Percentiles rank a stretch among this genome's conserved stretches.
phyloP scores from a whole-genome alignment of 2,888 invertebrate genomes.

The Rhagonycha lutea region DNA sequence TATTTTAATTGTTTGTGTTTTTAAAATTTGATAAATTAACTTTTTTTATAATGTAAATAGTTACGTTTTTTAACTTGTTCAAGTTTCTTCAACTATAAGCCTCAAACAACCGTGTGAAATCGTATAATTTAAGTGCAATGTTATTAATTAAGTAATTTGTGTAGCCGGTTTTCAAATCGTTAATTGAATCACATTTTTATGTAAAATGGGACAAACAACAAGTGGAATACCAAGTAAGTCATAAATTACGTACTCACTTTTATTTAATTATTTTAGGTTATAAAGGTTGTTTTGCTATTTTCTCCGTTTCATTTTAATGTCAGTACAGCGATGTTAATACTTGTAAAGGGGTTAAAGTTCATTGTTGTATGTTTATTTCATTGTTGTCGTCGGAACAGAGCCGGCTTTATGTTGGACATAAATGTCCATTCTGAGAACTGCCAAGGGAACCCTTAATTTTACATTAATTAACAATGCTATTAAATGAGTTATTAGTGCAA shows the following conservation, averaged over 20 bases:
- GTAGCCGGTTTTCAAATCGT: slow-evolving; percentile 6
- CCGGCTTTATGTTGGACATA: not conserved
- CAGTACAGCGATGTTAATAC: not conserved
- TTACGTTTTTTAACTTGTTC: not conserved
- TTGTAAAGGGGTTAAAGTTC: not conserved
- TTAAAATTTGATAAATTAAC: not conserved
- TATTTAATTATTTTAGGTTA: slow-evolving; percentile 4
- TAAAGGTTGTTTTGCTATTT: not conserved
- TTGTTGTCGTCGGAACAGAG: not conserved
- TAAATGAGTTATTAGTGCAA: not conserved
- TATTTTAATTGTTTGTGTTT: not conserved
- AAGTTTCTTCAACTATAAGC: not conserved
- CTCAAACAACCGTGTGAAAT: not conserved
- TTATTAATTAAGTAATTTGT: slow-evolving; percentile 9
- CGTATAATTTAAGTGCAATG: slow-evolving; percentile 9
- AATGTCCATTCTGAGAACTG: not conserved
- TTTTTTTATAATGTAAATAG: not conserved
- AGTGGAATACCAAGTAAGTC: slow-evolving; percentile 43
- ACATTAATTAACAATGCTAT: not conserved
- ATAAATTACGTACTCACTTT: slow-evolving; percentile 15
- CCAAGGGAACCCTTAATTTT: not conserved
- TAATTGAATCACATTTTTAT: slow-evolving; percentile 14
- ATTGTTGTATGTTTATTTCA: not conserved
- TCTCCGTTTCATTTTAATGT: not conserved
- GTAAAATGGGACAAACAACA: slow-evolving; percentile 41